A percentile compares a stretch with the other conserved stretches of the same genome.
These are phyloP conservation scores for Berghia stephanieae DNA, from an alignment of 1,140 invertebrate species.

Conservation along the genomic window DNA sequence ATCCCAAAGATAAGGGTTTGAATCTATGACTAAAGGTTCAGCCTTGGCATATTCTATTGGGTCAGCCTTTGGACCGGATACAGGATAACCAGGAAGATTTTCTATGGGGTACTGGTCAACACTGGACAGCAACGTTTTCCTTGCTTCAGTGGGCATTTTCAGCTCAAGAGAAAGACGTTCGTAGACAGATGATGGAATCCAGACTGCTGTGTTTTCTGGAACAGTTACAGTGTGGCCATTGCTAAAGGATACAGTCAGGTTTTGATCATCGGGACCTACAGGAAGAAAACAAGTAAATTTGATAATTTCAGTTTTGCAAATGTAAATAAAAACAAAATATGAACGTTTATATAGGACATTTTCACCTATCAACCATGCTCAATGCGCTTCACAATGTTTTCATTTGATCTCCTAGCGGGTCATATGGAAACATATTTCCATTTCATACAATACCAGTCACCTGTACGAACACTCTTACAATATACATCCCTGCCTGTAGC, in stretches of 20 bases:
- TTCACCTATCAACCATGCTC: background rate
- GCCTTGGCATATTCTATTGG: slow-evolving; percentile 40
- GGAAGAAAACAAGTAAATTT: background rate
- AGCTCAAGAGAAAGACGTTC: slow-evolving; percentile 53
- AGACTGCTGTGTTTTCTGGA: slow-evolving; percentile 45
- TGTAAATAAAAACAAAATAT: background rate
- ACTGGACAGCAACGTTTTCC: slow-evolving; percentile 43
- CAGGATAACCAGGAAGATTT: slow-evolving; percentile 48
- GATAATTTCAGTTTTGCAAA: background rate
- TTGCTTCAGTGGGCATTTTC: slow-evolving; percentile 53
- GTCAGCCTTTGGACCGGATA: slow-evolving; percentile 39
- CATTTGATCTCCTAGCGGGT: too few species aligned
- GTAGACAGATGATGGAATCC: slow-evolving; percentile 51
- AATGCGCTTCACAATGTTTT: background rate
- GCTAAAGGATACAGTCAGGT: slow-evolving; percentile 55
- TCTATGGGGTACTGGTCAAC: slow-evolving; percentile 53
- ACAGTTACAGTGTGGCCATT: slow-evolving; percentile 56
- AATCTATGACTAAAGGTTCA: slow-evolving; percentile 41
- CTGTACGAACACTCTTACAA: too few species aligned
- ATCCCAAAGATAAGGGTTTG: slow-evolving; percentile 16
- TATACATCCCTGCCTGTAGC: too few species aligned
- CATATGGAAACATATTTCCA: too few species aligned
- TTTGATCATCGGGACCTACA: slow-evolving; percentile 47
- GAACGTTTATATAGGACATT: too few species aligned
- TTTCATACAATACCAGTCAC: too few species aligned